phyloP scores from a whole-genome alignment of 2,888 invertebrate species.

The Pogonocherus hispidulus region DNA sequence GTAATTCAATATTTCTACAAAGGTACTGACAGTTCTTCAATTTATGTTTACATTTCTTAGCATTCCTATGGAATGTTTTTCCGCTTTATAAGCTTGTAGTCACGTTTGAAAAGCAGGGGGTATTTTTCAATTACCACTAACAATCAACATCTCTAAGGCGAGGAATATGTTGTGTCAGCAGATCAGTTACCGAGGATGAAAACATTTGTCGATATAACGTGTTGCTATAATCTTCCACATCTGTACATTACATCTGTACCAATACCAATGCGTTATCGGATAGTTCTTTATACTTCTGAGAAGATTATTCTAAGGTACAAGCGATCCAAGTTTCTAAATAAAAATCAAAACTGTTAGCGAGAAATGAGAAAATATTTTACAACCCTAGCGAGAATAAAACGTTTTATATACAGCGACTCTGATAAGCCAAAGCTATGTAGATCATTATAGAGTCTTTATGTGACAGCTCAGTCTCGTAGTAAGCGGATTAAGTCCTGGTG shows the following conservation, averaged over 20 bases:
- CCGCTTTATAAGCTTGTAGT: background rate
- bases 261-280: constrained; percentile 6
- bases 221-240: constrained; percentile 20
- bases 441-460: constrained; percentile 43
- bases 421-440: constrained; percentile 41
- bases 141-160: constrained; percentile 9
- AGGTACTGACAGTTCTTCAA: background rate
- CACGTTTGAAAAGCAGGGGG: constrained; percentile 10
- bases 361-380: constrained; percentile 32
- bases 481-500: constrained; percentile 42
- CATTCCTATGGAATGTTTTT: background rate
- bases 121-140: constrained; percentile 19
- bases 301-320: constrained; percentile 29
- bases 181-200: constrained; percentile 5
- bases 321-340: constrained; percentile 16
- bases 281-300: constrained; percentile 24
- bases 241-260: constrained; percentile 16
- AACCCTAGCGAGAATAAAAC: constrained; percentile 20
- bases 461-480: constrained; percentile 37
- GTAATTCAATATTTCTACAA: background rate
- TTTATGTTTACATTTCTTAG: background rate
- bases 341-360: constrained; percentile 19
- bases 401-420: constrained; percentile 37
- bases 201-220: constrained; percentile 12
- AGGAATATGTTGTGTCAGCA: constrained; percentile 9